Percentiles rank a stretch among this genome's conserved stretches.
phyloP scores from a whole-genome alignment of 2,113 vertebrate genomes.

The Mustelus asterias region DNA sequence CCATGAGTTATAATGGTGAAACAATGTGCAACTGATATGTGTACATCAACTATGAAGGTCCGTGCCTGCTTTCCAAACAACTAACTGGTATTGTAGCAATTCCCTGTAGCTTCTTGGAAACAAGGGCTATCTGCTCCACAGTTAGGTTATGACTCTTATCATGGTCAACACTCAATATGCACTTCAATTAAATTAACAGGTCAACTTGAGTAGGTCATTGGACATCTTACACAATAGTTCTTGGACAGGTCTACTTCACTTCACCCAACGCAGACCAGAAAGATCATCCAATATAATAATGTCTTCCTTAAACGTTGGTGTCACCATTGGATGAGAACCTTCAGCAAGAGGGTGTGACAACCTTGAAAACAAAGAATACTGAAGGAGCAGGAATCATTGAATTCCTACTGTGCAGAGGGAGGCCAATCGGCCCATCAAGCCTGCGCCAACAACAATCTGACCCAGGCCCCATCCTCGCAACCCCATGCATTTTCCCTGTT shows the following conservation, averaged over 20 bases:
- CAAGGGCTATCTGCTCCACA: neutral
- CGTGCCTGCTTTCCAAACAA: neutral
- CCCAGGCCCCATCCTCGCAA: too few species aligned
- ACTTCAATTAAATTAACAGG: neutral
- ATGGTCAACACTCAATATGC: neutral
- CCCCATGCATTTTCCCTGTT: too few species aligned
- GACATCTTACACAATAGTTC: neutral
- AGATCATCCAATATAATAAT: neutral
- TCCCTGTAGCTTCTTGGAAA: neutral
- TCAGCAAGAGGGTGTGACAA: neutral
- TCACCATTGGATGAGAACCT: neutral
- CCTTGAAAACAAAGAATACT: neutral
- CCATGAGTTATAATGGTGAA: neutral
- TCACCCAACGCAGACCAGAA: neutral
- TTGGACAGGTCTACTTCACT: neutral
- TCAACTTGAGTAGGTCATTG: too few species aligned
- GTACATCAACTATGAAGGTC: neutral
- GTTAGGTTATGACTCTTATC: neutral
- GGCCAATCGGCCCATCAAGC: too few species aligned
- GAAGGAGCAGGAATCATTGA: neutral
- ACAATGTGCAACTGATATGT: neutral
- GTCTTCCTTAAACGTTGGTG: neutral
- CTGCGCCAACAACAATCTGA: too few species aligned
- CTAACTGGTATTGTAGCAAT: neutral
- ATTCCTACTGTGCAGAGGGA: neutral